These are phyloP conservation scores for Xenus cinereus DNA, from an alignment of 2,113 vertebrate species.

Conservation along the genomic window DNA sequence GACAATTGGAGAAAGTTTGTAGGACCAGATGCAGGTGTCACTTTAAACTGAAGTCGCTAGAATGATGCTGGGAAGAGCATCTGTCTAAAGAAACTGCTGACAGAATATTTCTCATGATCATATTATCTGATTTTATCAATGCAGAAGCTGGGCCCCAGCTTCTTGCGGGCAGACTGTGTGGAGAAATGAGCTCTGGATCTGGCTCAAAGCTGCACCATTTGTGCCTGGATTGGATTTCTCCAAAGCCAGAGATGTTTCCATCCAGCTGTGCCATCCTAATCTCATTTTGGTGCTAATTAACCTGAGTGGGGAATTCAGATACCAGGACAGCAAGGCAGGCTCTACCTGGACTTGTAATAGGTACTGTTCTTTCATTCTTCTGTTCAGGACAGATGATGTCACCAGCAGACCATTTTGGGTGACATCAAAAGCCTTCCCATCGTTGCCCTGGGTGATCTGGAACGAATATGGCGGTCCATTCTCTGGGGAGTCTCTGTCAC, in stretches of 20 bases:
- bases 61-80: background rate
- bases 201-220: background rate
- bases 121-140: constrained; percentile 5
- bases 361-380: constrained; percentile 78
- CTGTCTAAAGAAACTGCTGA: background rate
- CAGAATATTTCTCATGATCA: background rate
- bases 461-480: constrained; percentile 91
- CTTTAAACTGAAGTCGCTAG: background rate
- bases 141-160: background rate
- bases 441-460: constrained; percentile 86
- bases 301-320: background rate
- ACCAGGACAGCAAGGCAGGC: background rate
- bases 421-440: constrained; percentile 84
- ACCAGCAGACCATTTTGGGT: constrained; percentile 89
- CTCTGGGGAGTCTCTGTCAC: constrained; percentile 87
- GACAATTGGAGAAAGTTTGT: background rate
- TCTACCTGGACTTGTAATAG: constrained; percentile 91
- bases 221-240: background rate
- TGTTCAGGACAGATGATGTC: constrained; percentile 78
- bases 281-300: background rate
- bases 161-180: background rate
- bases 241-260: background rate
- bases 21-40: background rate
- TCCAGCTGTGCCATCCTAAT: background rate
- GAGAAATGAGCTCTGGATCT: background rate